A percentile compares a stretch with the other conserved stretches of the same genome.
Conservation (phyloP, 2,888 invertebrate species). For the Lottia scabra region DNA sequence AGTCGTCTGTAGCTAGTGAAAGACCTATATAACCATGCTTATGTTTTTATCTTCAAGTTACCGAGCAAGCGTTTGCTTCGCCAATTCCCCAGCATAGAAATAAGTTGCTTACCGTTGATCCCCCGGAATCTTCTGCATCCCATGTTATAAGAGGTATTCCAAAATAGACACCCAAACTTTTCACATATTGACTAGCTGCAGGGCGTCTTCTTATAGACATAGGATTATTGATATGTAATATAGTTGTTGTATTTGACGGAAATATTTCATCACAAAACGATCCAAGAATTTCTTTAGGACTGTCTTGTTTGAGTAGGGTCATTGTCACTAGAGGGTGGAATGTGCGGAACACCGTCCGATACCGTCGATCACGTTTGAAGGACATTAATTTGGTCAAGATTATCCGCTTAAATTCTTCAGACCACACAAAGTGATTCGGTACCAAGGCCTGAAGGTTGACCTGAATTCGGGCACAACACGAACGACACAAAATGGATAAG, state of each 20-base stretch:
- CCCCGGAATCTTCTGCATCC: conserved; percentile 34
- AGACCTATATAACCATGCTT: too few species aligned
- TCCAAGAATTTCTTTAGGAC: conserved; percentile 54
- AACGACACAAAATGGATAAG: conserved; percentile 13
- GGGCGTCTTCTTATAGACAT: conserved; percentile 23
- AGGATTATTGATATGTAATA: conserved; percentile 94
- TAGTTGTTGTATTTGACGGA: conserved; percentile 68
- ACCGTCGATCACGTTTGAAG: conserved; percentile 18
- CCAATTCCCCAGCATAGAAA: background rate
- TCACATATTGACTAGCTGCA: conserved; percentile 32
- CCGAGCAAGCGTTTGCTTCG: too few species aligned
- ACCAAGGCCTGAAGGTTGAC: conserved; percentile 33
- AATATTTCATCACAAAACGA: conserved; percentile 58
- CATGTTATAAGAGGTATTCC: conserved; percentile 41
- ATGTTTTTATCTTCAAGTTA: too few species aligned
- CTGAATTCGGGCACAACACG: conserved; percentile 7
- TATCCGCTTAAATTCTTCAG: conserved; percentile 21
- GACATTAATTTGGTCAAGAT: conserved; percentile 22
- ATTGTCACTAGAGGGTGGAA: conserved; percentile 23
- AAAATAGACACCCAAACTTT: conserved; percentile 28
- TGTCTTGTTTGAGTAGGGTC: conserved; percentile 29
- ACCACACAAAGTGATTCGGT: conserved; percentile 26
- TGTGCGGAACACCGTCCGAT: conserved; percentile 12
- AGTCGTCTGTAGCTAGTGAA: too few species aligned
- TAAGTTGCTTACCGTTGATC: conserved; percentile 27